Evolutionary conservation across 2,113 vertebrate genomes (phyloP), one percentile per base, ranked within the genome.

Genomic region (Noturus placidus): DNA sequence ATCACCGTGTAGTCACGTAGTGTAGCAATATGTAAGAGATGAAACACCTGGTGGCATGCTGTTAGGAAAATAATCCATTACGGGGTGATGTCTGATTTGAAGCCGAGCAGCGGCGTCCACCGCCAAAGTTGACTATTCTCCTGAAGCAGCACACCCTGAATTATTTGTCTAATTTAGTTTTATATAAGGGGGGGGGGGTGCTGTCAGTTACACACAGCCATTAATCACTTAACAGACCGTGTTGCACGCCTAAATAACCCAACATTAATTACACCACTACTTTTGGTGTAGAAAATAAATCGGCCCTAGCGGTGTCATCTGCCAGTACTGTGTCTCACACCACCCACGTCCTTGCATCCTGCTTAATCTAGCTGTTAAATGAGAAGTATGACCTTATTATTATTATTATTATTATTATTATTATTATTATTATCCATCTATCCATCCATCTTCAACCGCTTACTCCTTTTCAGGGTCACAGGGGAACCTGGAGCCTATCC

Each of bases 1-100:
- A 89, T 87, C 88, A 79, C 86, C 87, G 86, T 35, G 82, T 79
- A 33, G 86, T 80, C 85, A 84, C 84, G 69, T 78, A 56, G 27
- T 56, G 67, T 8, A 79, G 76, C n/a, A 9, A 30, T 17, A 33
- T 19, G 46, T 54, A 17, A 33, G 15, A 15, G 33, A 33, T 20
- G 33, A 17, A 17, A 9, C 27, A 17, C 46, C 15, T 54, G 15
- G 2, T 11, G 5, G 1, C 7, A 54, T 56, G 50, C 27, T 1
- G 15, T n/a, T 15, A 14, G 13, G 22, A 46, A 22, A 42, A 42
- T 19, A 35, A 70, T 70, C 30, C 35, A 70, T 15, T 17, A 1
- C 19, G 30, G 17, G 30, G 67, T 46, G 38, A 42, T 77, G 42
- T 1, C 38, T 7, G 10, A n/a, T 6, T 25, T 77, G 25, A 77